Percentiles rank a stretch among this genome's conserved stretches.
phyloP scores from a whole-genome alignment of 1,140 invertebrate species.

The Drosophila eugracilis region DNA sequence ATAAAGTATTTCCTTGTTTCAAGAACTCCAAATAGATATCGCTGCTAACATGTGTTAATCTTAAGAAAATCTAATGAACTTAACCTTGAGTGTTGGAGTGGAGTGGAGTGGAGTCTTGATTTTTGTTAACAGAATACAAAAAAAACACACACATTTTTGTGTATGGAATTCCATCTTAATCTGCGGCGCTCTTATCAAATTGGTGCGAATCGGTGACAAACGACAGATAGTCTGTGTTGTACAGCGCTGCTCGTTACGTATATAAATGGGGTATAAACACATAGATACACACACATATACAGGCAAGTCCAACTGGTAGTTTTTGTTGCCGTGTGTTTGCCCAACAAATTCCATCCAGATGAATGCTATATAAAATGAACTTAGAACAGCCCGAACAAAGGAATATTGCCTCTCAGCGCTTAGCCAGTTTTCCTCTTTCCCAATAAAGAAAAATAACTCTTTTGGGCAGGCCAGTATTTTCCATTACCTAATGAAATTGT shows the following conservation, averaged over 20 bases:
- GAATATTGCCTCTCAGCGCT: background rate
- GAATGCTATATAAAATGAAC: conserved; percentile 45
- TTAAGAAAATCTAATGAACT: conserved; percentile 40
- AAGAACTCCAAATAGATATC: conserved; percentile 1
- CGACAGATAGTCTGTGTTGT: conserved; percentile 43
- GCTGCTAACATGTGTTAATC: conserved; percentile 37
- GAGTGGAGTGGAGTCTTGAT: conserved; percentile 40
- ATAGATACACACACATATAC: conserved; percentile 13
- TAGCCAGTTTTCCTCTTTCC: background rate
- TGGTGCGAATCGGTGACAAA: conserved; percentile 29
- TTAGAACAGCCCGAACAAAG: conserved; percentile 12
- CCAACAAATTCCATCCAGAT: conserved; percentile 44
- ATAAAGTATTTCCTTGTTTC: background rate
- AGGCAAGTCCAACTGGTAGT: conserved; percentile 8
- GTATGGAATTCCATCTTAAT: conserved; percentile 50
- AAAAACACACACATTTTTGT: conserved; percentile 21
- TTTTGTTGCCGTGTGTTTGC: conserved; percentile 32
- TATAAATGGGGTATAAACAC: too few species aligned
- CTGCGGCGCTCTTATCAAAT: conserved; percentile 34
- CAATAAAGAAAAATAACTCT: conserved; percentile 11
- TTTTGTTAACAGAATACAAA: conserved; percentile 21
- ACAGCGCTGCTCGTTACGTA: conserved; percentile 35
- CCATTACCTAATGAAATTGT: conserved; percentile 30
- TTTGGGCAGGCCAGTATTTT: conserved; percentile 5
- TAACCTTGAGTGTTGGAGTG: conserved; percentile 35